Evolutionary conservation across 2,888 invertebrate species (phyloP), one percentile per base, ranked within the genome.

Genomic region (Drosophila demipolita): DNA sequence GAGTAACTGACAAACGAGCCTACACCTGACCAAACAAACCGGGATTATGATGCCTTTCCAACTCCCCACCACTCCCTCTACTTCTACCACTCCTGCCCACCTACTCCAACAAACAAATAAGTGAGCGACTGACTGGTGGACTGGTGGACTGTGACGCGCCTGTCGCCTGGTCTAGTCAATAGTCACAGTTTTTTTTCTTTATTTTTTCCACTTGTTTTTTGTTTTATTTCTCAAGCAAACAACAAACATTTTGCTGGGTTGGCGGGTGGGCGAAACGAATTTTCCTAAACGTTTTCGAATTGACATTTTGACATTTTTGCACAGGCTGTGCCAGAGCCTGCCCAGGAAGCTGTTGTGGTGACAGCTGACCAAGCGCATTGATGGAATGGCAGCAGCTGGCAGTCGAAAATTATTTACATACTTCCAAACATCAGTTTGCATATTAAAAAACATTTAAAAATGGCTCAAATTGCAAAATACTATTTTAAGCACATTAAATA

Each of bases 291-390:
- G 87, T 75, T 89, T 89, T 86, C 62, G 36, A 81, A 87, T 89
- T 89, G 89, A 89, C 87, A 85, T 89, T 87, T 89, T 87, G 87
- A 89, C 87, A 82, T 89, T 89, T 82, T 83, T 72, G 70, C 72
- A 81, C 66, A 26, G 55, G 8, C 36, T 26, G 53, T 32, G 73
- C 32, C 20, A 33, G 60, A 50, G 48, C 57, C 73, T 54, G 68
- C 68, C 68, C 75, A 86, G 88, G 88, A 87, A 80, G 80, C 74
- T 71, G 77, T 62, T 83, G 63, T 61, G 85, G 75, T 66, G 87
- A 75, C 89, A 84, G 89, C 78, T 89, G 82, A 73, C 81, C 87
- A 73, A 66, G 75, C 68, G 67, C 75, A 69, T 75, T 80, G 80
- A 83, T 72, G 80, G 61, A 64, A 60, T 49, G 66, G 54, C 81